Evolutionary conservation across 2,888 invertebrate species (phyloP).

Genomic region (Lasioglossum lativentre): DNA sequence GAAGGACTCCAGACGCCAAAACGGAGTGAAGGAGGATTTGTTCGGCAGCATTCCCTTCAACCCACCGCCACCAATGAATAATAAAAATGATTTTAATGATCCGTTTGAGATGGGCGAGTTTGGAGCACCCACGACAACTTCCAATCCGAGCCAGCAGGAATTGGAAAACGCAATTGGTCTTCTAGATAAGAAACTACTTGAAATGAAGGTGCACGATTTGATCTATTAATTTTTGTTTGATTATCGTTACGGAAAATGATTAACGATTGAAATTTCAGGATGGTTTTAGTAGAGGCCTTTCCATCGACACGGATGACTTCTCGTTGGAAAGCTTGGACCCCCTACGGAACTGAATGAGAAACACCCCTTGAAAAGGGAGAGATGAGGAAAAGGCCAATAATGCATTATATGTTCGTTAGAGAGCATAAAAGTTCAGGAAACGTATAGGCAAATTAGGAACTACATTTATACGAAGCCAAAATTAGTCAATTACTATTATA

Average conservation of each 20-base stretch:
- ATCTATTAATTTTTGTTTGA: not conserved
- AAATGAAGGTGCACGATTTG: conserved; percentile 90
- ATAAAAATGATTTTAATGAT: conserved; percentile 86
- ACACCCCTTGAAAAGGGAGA: conserved; percentile 18
- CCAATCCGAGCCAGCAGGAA: conserved; percentile 86
- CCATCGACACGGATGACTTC: conserved; percentile 97
- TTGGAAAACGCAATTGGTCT: conserved; percentile 91
- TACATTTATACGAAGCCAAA: conserved; percentile 77
- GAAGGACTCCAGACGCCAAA: conserved; percentile 83
- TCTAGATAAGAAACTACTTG: conserved; percentile 92
- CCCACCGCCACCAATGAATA: conserved; percentile 82
- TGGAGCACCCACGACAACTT: conserved; percentile 82
- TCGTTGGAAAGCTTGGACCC: conserved; percentile 97
- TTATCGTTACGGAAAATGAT: not conserved
- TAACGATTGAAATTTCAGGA: conserved; percentile 87
- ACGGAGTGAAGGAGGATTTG: conserved; percentile 88
- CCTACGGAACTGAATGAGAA: conserved; percentile 88
- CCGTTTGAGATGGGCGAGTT: conserved; percentile 95
- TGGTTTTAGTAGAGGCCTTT: conserved; percentile 94
- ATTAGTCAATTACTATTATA: conserved; percentile 81
- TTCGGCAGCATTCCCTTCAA: conserved; percentile 93
- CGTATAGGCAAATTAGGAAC: conserved; percentile 67
- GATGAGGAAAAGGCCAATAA: conserved; percentile 39
- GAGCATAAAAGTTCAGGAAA: conserved; percentile 57
- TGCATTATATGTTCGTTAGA: conserved; percentile 49